These are phyloP conservation scores for Lutjanus campechanus DNA, from an alignment of 2,797 vertebrate genomes.

Conservation along the genomic window DNA sequence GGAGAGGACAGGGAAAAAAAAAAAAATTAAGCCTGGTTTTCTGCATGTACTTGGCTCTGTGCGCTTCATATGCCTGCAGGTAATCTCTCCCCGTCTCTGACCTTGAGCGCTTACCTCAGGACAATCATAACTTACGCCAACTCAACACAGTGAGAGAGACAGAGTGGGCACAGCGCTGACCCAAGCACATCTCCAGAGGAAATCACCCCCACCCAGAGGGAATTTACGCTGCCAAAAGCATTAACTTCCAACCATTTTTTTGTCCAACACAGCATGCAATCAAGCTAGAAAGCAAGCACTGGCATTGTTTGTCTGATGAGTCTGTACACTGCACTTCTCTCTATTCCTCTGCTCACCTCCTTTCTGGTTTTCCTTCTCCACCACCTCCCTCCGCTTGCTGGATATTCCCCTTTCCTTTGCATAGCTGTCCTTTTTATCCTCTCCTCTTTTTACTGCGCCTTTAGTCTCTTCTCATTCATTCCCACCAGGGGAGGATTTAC, in stretches of 20 bases:
- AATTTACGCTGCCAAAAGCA: slow-evolving; percentile 78
- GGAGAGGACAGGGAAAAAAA: not conserved
- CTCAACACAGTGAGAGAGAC: slow-evolving; percentile 59
- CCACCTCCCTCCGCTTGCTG: not conserved
- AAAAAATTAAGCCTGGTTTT: slow-evolving; percentile 24
- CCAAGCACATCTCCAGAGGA: slow-evolving; percentile 80
- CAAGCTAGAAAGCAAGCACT: slow-evolving; percentile 66
- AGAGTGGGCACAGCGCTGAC: slow-evolving; percentile 74
- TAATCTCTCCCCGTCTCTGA: slow-evolving; percentile 69
- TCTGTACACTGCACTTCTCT: slow-evolving; percentile 48
- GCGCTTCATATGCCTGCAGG: slow-evolving; percentile 51
- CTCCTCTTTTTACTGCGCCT: slow-evolving; percentile 4
- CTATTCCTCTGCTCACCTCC: slow-evolving; percentile 16
- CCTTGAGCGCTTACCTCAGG: slow-evolving; percentile 78
- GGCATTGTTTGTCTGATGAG: slow-evolving; percentile 71
- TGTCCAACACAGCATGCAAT: slow-evolving; percentile 73
- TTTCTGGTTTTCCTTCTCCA: slow-evolving; percentile 16
- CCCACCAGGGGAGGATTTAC: slow-evolving; percentile 33
- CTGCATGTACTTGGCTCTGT: slow-evolving; percentile 39
- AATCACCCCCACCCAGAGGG: slow-evolving; percentile 60
- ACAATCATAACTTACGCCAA: slow-evolving; percentile 65
- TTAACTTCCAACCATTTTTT: slow-evolving; percentile 71
- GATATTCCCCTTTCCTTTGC: not conserved
- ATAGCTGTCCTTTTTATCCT: slow-evolving; percentile 4
- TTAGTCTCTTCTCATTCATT: slow-evolving; percentile 1